Conservation (phyloP, 2,888 invertebrate species). For the Rotaria macrura region DNA sequence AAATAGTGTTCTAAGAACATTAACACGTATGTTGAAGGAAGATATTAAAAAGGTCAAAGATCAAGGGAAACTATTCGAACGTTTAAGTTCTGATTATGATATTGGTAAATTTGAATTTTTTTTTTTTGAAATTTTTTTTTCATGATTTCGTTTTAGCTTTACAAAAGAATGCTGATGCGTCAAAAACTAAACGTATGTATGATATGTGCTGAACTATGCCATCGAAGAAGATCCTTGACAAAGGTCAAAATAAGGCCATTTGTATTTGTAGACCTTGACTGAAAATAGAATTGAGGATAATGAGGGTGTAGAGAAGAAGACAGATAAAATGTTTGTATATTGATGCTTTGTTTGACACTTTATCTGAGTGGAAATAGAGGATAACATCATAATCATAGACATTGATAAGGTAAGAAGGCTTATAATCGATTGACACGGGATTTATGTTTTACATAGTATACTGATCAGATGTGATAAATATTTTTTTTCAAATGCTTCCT, state of each 20-base stretch:
- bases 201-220: background rate
- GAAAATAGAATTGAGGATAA: background rate
- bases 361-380: background rate
- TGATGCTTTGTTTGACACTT: background rate
- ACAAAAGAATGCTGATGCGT: slow-evolving; percentile 73
- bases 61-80: slow-evolving; percentile 77
- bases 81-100: slow-evolving; percentile 80
- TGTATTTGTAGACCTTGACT: background rate
- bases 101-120: slow-evolving; percentile 43
- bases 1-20: background rate
- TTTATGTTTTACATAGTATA: no score
- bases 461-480: no score
- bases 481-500: no score
- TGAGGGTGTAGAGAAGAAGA: background rate
- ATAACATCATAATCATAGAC: background rate
- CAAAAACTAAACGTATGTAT: slow-evolving; percentile 60
- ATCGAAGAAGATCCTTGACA: background rate
- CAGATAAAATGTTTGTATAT: background rate
- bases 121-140: no score
- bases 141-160: slow-evolving; percentile 57
- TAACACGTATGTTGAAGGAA: slow-evolving; percentile 17
- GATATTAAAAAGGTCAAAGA: slow-evolving; percentile 83
- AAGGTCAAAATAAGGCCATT: background rate
- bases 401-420: background rate
- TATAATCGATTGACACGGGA: no score